Conservation (phyloP, 1,140 invertebrate genomes). For the Caenorhabditis brenneri region DNA sequence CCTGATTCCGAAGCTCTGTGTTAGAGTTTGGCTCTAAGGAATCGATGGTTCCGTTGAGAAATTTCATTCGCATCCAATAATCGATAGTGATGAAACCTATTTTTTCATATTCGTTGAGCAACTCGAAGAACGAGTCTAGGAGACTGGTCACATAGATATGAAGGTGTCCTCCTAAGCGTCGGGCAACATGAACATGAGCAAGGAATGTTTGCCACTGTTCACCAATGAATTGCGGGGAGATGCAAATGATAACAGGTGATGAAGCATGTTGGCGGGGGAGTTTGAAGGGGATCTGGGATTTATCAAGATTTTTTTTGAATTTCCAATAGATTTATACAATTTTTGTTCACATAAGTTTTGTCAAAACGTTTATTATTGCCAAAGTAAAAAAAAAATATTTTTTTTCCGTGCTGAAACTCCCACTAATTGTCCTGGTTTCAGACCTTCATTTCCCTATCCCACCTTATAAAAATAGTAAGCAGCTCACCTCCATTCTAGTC, state of each 20-base stretch:
- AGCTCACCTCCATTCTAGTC: not conserved
- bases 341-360: too few relatives aligned
- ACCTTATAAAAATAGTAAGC: too few relatives aligned
- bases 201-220: conserved; percentile 44
- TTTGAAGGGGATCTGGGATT: not conserved
- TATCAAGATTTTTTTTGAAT: too few relatives aligned
- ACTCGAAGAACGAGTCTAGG: conserved; percentile 21
- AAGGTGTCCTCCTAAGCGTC: conserved; percentile 10
- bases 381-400: too few relatives aligned
- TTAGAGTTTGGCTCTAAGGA: conserved; percentile 14
- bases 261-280: not conserved
- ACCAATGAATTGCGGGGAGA: conserved; percentile 34
- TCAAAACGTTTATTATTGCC: too few relatives aligned
- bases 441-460: too few relatives aligned
- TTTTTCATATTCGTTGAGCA: conserved; percentile 11
- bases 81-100: conserved; percentile 5
- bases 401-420: too few relatives aligned
- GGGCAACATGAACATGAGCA: not conserved
- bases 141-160: conserved; percentile 47
- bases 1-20: conserved; percentile 38
- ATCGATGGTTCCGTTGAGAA: not conserved
- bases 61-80: conserved; percentile 22
- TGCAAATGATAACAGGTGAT: conserved; percentile 10
- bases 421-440: too few relatives aligned
- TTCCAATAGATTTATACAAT: too few relatives aligned